Conservation (phyloP, 2,888 invertebrate species). For the Theretra japonica region DNA sequence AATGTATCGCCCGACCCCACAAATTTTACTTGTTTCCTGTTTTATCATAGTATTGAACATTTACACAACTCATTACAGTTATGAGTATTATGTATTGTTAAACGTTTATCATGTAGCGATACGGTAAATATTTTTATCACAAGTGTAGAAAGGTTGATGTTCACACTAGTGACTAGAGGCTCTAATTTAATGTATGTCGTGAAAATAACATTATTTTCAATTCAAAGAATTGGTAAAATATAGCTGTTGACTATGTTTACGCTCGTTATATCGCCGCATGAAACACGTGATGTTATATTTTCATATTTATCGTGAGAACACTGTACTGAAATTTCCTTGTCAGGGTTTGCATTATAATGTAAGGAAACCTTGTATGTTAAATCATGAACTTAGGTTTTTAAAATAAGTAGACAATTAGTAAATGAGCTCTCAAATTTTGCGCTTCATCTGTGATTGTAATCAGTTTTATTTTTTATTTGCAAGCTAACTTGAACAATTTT, state of each 20-base stretch:
- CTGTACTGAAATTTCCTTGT: constrained; percentile 57
- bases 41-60: not conserved
- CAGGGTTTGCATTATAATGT: constrained; percentile 45
- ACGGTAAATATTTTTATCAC: constrained; percentile 13
- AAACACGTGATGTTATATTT: constrained; percentile 56
- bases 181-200: constrained; percentile 30
- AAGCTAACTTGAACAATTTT: constrained; percentile 76
- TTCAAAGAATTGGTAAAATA: constrained; percentile 24
- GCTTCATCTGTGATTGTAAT: constrained; percentile 81
- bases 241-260: constrained; percentile 18
- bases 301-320: constrained; percentile 56
- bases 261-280: constrained; percentile 13
- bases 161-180: constrained; percentile 27
- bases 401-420: constrained; percentile 46
- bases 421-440: constrained; percentile 74
- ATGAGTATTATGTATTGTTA: constrained; percentile 7
- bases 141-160: constrained; percentile 4
- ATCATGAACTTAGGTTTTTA: constrained; percentile 25
- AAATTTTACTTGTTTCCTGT: constrained; percentile 2
- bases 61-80: not conserved
- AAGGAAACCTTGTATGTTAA: constrained; percentile 39
- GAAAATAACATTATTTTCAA: constrained; percentile 16
- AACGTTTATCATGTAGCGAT: constrained; percentile 19
- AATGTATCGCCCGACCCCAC: not conserved
- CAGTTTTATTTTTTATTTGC: constrained; percentile 69